Base-by-base conservation (phyloP, 64 coral and sea anemone species). In the Orbicella faveolata region DNA sequence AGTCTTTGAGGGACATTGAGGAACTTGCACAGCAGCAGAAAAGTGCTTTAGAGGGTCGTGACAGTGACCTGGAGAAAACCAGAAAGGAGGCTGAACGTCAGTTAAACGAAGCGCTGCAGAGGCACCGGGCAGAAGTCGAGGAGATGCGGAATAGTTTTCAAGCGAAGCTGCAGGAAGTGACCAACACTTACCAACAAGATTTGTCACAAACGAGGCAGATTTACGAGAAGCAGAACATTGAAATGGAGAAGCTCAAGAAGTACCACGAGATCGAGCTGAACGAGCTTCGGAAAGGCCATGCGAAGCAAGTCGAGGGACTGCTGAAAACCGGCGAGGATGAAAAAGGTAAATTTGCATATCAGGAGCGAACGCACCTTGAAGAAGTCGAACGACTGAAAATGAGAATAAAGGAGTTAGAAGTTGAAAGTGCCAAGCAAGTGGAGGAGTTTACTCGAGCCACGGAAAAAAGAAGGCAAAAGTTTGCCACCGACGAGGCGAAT, bases 191-290 rank as follows among this genome's bases (percentile, higher is more conserved):
- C 76, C 74, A 81, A 64, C 68, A 82, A 25, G 95, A 96, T 68
- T 73, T 96, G n/a, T 83, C 92, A 34, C 92, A 96, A 82, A 83
- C 87, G 44, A 90, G 87, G 34, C 92, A 94, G 53, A 93, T 96
- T 14, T 89, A 94, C 14, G 95, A 96, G n/a, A 96, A 96, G 88
- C 95, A 96, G 34, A 84, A 90, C 52, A 63, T 93, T 18, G 95
- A 96, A 83, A 96, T 93, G 91, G 95, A 96, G 63, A 96, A 94
- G 63, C 81, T 96, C 25, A 89, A 90, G 33, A 96, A 94, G 63
- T 89, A 88, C 34, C 95, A 96, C 52, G 89, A 93, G 23, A 87
- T 94, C 19, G 80, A 96, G 75, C 26, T 96, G 15, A 88, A 94
- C 77, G 88, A 90, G 16, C 84, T 92, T 73, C 26, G 36, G n/a